A percentile compares a stretch with the other conserved stretches of the same genome.
phyloP scores from a whole-genome alignment of 2,113 vertebrate species.

The Hippocampus comes region DNA sequence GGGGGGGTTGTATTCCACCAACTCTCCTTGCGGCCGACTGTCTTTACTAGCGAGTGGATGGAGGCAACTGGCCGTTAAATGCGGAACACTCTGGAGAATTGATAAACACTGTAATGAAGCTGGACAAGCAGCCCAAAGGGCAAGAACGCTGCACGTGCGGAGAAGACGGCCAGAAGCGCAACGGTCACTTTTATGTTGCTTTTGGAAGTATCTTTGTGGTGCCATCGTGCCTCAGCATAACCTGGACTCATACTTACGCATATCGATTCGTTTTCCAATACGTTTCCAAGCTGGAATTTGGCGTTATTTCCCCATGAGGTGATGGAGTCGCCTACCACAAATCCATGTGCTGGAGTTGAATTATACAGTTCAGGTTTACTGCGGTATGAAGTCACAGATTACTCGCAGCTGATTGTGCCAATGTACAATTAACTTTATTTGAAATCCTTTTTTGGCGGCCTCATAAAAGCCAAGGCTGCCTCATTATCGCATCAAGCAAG shows the following conservation, averaged over 20 bases:
- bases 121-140: conserved; percentile 31
- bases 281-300: background rate
- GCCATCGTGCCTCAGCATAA: background rate
- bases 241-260: background rate
- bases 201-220: background rate
- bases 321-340: conserved; percentile 1
- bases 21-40: conserved; percentile 75
- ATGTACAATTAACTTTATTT: conserved; percentile 64
- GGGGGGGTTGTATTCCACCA: conserved; percentile 77
- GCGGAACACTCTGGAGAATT: conserved; percentile 44
- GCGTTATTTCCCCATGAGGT: background rate
- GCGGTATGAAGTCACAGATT: conserved; percentile 31
- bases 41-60: conserved; percentile 76
- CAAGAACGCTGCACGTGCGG: conserved; percentile 1
- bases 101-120: conserved; percentile 52
- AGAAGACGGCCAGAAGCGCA: background rate
- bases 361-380: conserved; percentile 33
- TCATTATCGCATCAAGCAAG: conserved; percentile 62
- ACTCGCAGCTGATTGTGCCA: conserved; percentile 67
- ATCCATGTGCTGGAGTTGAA: conserved; percentile 32
- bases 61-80: conserved; percentile 49
- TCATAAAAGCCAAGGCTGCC: conserved; percentile 58
- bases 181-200: background rate
- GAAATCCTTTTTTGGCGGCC: conserved; percentile 57
- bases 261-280: background rate